A percentile compares a stretch with the other conserved stretches of the same genome.
These are phyloP conservation scores for Porites cylindrica DNA, from an alignment of 92 coral and sea anemone species.

Conservation along the genomic window DNA sequence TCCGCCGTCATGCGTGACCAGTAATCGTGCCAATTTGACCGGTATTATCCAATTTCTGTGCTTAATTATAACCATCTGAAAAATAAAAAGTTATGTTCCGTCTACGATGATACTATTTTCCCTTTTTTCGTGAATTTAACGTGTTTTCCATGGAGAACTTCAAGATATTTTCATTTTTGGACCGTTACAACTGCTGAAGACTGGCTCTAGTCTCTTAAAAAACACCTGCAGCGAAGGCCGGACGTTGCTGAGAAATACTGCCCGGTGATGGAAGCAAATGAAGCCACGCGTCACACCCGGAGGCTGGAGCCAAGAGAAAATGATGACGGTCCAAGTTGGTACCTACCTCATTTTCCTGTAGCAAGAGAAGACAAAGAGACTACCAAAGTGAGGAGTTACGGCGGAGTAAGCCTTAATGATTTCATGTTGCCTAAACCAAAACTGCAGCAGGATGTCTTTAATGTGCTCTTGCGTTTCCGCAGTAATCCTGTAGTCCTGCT, in stretches of 20 bases:
- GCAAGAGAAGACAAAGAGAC: constrained; percentile 53
- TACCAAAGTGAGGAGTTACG: constrained; percentile 41
- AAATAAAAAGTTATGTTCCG: too few relatives aligned
- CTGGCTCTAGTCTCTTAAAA: constrained; percentile 1
- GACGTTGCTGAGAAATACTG: constrained; percentile 40
- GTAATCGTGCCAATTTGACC: too few relatives aligned
- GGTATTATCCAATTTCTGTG: too few relatives aligned
- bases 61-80: too few relatives aligned
- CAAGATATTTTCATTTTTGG: too few relatives aligned
- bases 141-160: too few relatives aligned
- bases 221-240: constrained; percentile 22
- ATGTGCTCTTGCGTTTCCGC: constrained; percentile 47
- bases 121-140: too few relatives aligned
- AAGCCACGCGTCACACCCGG: background rate
- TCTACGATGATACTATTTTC: too few relatives aligned
- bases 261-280: constrained; percentile 51
- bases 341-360: constrained; percentile 40
- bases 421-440: constrained; percentile 52
- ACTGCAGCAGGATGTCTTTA: constrained; percentile 48
- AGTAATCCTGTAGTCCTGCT: constrained; percentile 59
- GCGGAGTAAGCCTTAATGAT: constrained; percentile 63
- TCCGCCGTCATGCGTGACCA: too few relatives aligned
- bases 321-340: constrained; percentile 26
- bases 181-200: background rate
- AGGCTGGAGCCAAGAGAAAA: constrained; percentile 6